Evolutionary conservation across 2,888 invertebrate genomes (phyloP).

Genomic region (Stenodera caucasica): DNA sequence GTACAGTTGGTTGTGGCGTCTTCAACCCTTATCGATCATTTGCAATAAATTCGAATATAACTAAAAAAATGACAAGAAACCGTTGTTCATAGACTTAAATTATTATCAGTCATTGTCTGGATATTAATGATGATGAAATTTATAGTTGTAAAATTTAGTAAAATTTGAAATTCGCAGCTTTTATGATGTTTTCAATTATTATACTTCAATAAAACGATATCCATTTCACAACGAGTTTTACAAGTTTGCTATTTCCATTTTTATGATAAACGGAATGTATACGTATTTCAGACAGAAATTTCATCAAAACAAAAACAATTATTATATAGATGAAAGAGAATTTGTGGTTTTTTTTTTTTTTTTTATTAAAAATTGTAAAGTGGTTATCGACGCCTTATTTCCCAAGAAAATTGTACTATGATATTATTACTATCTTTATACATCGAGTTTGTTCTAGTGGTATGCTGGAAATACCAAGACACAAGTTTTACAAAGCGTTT

Average conservation of each 20-base stretch:
- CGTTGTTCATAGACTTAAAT: too few species aligned
- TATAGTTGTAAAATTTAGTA: neutral
- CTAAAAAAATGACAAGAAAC: too few species aligned
- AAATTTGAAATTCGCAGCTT: neutral
- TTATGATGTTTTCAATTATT: conserved; percentile 15
- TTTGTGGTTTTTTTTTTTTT: neutral
- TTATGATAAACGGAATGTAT: neutral
- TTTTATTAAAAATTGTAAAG: conserved; percentile 28
- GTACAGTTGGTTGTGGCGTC: neutral
- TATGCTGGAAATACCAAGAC: conserved; percentile 44
- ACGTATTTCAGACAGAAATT: conserved; percentile 27
- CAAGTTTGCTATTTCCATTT: neutral
- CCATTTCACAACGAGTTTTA: conserved; percentile 8
- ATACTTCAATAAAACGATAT: conserved; percentile 18
- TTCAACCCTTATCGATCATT: neutral
- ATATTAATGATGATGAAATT: neutral
- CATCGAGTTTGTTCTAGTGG: conserved; percentile 38
- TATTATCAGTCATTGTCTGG: neutral
- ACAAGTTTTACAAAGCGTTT: conserved; percentile 47
- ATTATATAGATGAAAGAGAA: neutral
- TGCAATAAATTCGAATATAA: neutral
- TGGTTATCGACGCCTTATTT: conserved; percentile 25
- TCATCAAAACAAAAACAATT: conserved; percentile 21
- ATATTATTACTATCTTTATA: neutral
- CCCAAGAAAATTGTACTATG: neutral